Percentiles rank a stretch among this genome's conserved stretches.
These are phyloP conservation scores for Sitta europaea DNA, from an alignment of 2,113 vertebrate genomes.

Conservation along the genomic window DNA sequence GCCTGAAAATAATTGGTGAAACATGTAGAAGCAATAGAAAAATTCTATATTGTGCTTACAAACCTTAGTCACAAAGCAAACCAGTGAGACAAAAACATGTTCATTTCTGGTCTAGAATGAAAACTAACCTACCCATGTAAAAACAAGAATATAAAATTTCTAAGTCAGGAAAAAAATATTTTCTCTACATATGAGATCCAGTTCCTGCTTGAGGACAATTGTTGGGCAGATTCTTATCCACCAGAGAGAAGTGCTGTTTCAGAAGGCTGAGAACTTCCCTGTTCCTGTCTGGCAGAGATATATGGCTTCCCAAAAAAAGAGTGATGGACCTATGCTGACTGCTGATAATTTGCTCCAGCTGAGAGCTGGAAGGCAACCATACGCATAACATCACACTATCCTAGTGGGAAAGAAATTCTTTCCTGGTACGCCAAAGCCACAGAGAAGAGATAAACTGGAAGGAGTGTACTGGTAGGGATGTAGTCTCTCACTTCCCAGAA, in stretches of 20 bases:
- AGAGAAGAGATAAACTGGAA: background rate
- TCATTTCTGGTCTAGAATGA: background rate
- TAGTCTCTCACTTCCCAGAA: background rate
- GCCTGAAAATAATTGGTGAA: background rate
- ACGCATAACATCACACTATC: background rate
- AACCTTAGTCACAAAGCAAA: background rate
- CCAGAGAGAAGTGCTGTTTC: background rate
- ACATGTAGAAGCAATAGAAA: background rate
- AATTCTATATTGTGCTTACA: background rate
- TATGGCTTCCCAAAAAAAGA: background rate
- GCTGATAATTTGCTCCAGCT: background rate
- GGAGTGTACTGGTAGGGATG: accelerated
- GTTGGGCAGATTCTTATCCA: background rate
- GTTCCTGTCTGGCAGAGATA: background rate
- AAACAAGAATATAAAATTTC: background rate
- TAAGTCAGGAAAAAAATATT: background rate
- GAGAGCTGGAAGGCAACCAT: background rate
- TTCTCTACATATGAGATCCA: background rate
- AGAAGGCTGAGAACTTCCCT: background rate
- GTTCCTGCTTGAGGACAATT: background rate
- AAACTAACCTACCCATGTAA: background rate
- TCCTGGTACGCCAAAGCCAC: background rate
- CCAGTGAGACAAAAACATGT: background rate
- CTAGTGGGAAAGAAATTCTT: background rate
- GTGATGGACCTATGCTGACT: background rate